Evolutionary conservation across 1,140 invertebrate genomes (phyloP), one percentile per base, ranked within the genome.

Genomic region (Bombus confusus): DNA sequence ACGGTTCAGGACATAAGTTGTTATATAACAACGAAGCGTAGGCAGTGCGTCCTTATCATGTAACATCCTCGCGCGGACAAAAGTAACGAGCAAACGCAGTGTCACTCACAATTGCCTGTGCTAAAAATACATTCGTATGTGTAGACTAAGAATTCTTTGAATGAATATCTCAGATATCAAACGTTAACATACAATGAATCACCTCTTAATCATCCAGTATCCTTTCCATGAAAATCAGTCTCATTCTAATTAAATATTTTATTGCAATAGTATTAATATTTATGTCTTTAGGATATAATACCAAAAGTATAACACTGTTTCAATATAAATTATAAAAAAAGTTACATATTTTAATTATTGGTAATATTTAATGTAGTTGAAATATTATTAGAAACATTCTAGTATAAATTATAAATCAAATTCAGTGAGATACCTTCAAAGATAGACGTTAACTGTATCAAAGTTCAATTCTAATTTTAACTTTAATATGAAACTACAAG

Each of bases 1-100:
- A 37, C n/a, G 69, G 34, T 57, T 79, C 39, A n/a, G 47, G 43
- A 15, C 31, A 80, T 86, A 77, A 72, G 83, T 69, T 34, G 59
- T 87, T 80, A 74, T 62, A 28, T 64, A 88, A 88, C 64, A 88
- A 88, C 64, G 73, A 83, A 59, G 57, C 64, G 76, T 71, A 18
- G 76, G 87, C 34, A 69, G 72, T 25, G 47, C n/a, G n/a, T 69
- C 37, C 47, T 83, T 64, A 80, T 83, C 76, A n/a, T 34, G 31
- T 69, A 82, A 82, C 59, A n/a, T 82, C 57, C 59, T 75, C 71
- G 4, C 3, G 41, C 59, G 43, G 57, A 64, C 57, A 31, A 74
- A 41, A 43, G 25, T 64, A 72, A 82, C 5, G 72, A 66, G 31
- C 39, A 57, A 73, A 15, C 10, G 12, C 71, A n/a, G 31, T 66